Evolutionary conservation across 2,113 vertebrate species (phyloP), one percentile per base, ranked within the genome.

Genomic region (Syngnathus floridae): DNA sequence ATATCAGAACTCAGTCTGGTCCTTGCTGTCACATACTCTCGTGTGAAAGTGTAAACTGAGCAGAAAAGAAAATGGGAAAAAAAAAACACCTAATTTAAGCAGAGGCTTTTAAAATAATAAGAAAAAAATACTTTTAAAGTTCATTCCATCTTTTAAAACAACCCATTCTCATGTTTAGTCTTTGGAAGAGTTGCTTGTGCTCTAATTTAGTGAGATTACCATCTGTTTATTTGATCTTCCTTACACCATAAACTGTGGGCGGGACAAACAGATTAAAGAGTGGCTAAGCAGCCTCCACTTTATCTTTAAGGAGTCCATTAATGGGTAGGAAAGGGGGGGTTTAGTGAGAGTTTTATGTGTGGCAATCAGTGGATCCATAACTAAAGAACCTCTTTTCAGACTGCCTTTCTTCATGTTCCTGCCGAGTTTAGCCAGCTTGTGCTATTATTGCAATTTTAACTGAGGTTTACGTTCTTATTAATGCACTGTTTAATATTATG

Each of bases 191-290:
- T 75, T 1, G 62, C 61, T 45, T 67, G 62, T 67, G 71, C 60
- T 86, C 75, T 84, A 81, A 87, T 88, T 88, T 82, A 61, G 66
- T 72, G 52, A 77, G 79, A 88, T 86, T 84, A 73, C 74, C 80
- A 82, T 89, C 87, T 89, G 85, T 83, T 87, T 87, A 82, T 85
- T 84, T 84, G 67, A 81, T 86, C 85, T 84, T 74, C 69, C 59
- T 81, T 81, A 67, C 67, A 66, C 71, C 70, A 76, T 80, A 88
- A 87, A 89, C 65, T 74, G 62, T 66, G 75, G 67, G 74, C 66
- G 49, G 76, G 73, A 80, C 70, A 73, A 64, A 65, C 75, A 81
- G 86, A 88, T 90, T 89, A 86, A 82, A 86, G 70, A 77, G 66
- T 49, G 40, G 76, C 74, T 82, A 82, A 84, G 75, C 78, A 75